A percentile compares a stretch with the other conserved stretches of the same genome.
Evolutionary conservation across 2,797 vertebrate genomes (phyloP).

Genomic region (Gobionotothen gibberifrons): DNA sequence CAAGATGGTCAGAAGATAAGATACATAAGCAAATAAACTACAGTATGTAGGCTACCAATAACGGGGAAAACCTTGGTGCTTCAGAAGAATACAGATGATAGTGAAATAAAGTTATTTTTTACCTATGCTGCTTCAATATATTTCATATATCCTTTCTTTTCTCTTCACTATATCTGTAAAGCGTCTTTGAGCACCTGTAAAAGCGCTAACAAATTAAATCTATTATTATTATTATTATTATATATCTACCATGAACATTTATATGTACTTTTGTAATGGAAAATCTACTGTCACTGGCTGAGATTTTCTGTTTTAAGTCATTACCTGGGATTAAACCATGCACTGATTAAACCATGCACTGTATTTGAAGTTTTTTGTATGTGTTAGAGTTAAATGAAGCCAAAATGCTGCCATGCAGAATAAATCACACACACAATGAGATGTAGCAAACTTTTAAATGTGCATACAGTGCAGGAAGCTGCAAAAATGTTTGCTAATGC

Average conservation of each 20-base stretch:
- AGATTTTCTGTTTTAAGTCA: not conserved
- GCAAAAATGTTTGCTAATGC: conserved; percentile 57
- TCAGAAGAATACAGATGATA: not conserved
- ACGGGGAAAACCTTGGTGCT: not conserved
- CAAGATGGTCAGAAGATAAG: not conserved
- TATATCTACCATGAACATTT: not conserved
- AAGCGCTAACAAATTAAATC: too few species aligned
- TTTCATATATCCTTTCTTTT: too few species aligned
- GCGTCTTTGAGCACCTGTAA: too few species aligned
- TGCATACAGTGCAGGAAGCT: conserved; percentile 60
- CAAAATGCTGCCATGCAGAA: conserved; percentile 48
- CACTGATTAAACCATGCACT: too few species aligned
- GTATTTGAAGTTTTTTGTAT: not conserved
- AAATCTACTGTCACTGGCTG: not conserved
- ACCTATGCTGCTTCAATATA: not conserved
- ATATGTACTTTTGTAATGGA: not conserved
- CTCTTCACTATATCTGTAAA: too few species aligned
- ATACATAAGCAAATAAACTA: not conserved
- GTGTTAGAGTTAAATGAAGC: conserved; percentile 17
- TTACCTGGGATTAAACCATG: not conserved
- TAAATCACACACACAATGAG: conserved; percentile 30
- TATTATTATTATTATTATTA: too few species aligned
- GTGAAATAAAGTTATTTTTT: not conserved
- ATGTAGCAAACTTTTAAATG: conserved; percentile 54
- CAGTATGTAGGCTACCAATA: not conserved